A percentile compares a stretch with the other conserved stretches of the same genome.
These are phyloP conservation scores for Chrysotoxum bicinctum DNA, from an alignment of 2,888 invertebrate species.

Conservation along the genomic window DNA sequence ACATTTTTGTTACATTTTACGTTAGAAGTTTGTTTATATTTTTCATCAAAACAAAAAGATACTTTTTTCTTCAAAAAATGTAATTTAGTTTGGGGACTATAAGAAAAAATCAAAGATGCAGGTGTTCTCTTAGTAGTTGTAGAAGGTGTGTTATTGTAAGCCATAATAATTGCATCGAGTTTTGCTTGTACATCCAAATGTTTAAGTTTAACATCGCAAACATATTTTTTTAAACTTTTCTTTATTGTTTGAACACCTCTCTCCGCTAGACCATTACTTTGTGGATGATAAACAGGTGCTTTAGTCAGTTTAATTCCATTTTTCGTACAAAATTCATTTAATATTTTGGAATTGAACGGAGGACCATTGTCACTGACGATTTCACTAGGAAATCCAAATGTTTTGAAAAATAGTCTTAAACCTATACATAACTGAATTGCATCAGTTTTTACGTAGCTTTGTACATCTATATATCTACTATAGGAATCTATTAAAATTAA, in stretches of 20 bases:
- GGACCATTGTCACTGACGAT: constrained; percentile 74
- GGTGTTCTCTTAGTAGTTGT: too few relatives aligned
- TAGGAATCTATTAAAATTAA: too few relatives aligned
- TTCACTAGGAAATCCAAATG: constrained; percentile 70
- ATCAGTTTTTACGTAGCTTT: too few relatives aligned
- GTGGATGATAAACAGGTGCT: constrained; percentile 73
- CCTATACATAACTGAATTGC: constrained; percentile 36
- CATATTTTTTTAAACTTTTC: too few relatives aligned
- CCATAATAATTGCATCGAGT: constrained; percentile 12
- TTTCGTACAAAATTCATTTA: constrained; percentile 27
- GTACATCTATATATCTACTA: too few relatives aligned
- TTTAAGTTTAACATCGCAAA: constrained; percentile 24
- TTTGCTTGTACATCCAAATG: constrained; percentile 15
- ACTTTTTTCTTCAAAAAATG: constrained; percentile 24
- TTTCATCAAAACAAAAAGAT: neutral
- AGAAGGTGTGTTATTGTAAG: too few relatives aligned
- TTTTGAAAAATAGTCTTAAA: too few relatives aligned
- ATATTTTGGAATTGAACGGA: too few relatives aligned
- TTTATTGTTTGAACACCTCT: constrained; percentile 71
- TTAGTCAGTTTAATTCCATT: constrained; percentile 68
- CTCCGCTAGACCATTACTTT: constrained; percentile 73
- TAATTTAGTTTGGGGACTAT: constrained; percentile 20
- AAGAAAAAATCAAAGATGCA: constrained; percentile 24
- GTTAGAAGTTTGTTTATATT: too few relatives aligned
- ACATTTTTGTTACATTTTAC: too few relatives aligned